Conservation (phyloP, 1,140 invertebrate species). For the Araneus ventricosus region DNA sequence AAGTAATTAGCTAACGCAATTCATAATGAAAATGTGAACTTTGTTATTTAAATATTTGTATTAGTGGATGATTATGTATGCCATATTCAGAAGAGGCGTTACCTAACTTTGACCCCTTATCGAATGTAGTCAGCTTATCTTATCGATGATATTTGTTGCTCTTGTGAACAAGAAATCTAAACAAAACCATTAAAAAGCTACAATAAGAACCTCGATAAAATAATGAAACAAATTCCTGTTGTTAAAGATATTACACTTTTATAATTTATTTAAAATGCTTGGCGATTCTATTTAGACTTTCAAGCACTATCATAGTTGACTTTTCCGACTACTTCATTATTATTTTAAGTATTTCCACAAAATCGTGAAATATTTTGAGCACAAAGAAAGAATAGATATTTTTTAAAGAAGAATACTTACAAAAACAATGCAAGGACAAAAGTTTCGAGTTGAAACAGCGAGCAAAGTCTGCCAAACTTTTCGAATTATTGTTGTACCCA, state of each 20-base stretch:
- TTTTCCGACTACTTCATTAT: no score
- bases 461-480: not conserved
- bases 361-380: no score
- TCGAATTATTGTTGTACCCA: constrained; percentile 11
- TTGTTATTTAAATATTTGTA: not conserved
- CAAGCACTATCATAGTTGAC: not conserved
- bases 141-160: not conserved
- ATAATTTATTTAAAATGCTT: not conserved
- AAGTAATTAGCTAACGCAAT: no score
- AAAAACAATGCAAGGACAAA: not conserved
- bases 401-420: constrained; percentile 11
- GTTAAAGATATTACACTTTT: not conserved
- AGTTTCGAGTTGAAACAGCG: not conserved
- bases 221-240: not conserved
- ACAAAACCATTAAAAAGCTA: not conserved
- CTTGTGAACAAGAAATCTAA: not conserved
- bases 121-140: no score
- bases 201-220: not conserved
- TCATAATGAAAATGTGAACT: not conserved
- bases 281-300: not conserved
- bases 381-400: not conserved
- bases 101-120: not conserved
- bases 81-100: not conserved
- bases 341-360: no score
- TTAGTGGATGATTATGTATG: not conserved